Evolutionary conservation across 1,140 invertebrate species (phyloP), one percentile per base, ranked within the genome.

Genomic region (Anastrepha ludens): DNA sequence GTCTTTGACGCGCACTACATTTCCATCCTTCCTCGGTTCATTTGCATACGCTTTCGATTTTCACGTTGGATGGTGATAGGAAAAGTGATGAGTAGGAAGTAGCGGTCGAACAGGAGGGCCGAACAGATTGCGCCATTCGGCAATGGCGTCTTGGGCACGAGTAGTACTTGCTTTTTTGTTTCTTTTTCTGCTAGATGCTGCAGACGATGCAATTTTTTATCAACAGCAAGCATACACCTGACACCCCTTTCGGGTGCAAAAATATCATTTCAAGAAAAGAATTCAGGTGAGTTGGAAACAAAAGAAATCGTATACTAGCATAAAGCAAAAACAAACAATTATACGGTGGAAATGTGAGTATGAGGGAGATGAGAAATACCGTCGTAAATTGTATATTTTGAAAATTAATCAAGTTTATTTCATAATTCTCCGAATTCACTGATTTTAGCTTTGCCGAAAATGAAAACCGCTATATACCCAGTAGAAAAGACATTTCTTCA

Each of bases 31-130:
- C 58, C 50, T 29, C 39, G 78, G 64, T 90, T 92, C 91, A 92
- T 92, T 92, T 92, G 91, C 91, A 92, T 92, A 92, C 90, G 91
- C 90, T 92, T 92, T 91, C 90, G 91, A 90, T 92, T 92, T 92
- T 89, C 88, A 90, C 59, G 55, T 17, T 11, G 13, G 85, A 15
- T 86, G 91, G 89, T 90, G 90, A 70, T 62, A 87, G 78, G 44
- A 81, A 87, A 86, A 89, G 89, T 89, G 64, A 29, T 67, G 64
- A 67, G 39, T 13, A 41, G 13, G 29, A 39, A 20, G 88, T 90
- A 89, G 90, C 90, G 90, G 90, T 87, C 88, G 65, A 88, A 88
- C 29, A 29, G 29, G 29, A 87, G 87, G 89, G 59, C 87, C 70
- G 78, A 90, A 85, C 87, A 11, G 47, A n/a, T 47, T 50, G 74